Evolutionary conservation across 2,797 vertebrate genomes (phyloP).

Genomic region (Microctenopoma steveboyesi): DNA sequence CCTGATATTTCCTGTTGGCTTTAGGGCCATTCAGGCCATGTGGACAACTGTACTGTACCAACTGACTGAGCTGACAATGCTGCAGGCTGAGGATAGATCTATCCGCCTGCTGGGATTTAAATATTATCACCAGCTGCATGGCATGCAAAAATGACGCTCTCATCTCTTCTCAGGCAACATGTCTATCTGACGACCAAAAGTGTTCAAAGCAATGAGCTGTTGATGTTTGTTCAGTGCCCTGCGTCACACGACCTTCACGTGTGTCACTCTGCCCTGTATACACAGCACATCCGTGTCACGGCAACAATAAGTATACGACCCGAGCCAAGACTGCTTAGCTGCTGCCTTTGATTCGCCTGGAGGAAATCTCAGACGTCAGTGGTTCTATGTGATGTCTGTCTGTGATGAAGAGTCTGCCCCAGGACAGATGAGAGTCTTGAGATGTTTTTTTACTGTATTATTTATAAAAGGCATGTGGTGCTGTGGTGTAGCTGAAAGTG

Average conservation of each 20-base stretch:
- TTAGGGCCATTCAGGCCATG: slow-evolving; percentile 50
- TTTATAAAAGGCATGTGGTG: background rate
- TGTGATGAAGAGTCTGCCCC: background rate
- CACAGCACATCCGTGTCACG: slow-evolving; percentile 9
- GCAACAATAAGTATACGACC: slow-evolving; percentile 3
- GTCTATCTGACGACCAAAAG: slow-evolving; percentile 14
- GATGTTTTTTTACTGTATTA: slow-evolving; percentile 40
- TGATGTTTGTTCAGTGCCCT: background rate
- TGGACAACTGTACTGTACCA: slow-evolving; percentile 31
- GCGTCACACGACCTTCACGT: background rate
- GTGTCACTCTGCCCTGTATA: background rate
- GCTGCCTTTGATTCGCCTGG: slow-evolving; percentile 20
- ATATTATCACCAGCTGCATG: slow-evolving; percentile 23
- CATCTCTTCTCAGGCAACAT: slow-evolving; percentile 28
- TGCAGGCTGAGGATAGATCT: slow-evolving; percentile 21
- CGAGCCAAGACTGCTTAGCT: slow-evolving; percentile 43
- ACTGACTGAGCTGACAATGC: slow-evolving; percentile 19
- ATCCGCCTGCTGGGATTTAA: slow-evolving; percentile 28
- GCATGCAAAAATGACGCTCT: slow-evolving; percentile 24
- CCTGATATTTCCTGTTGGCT: slow-evolving; percentile 75
- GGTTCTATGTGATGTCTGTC: background rate
- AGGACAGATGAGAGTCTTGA: slow-evolving; percentile 45
- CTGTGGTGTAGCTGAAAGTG: background rate
- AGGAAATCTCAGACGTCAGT: slow-evolving; percentile 40
- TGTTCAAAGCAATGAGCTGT: slow-evolving; percentile 13